phyloP scores from a whole-genome alignment of 2,888 invertebrate genomes.

The Pseudococcus viburni region DNA sequence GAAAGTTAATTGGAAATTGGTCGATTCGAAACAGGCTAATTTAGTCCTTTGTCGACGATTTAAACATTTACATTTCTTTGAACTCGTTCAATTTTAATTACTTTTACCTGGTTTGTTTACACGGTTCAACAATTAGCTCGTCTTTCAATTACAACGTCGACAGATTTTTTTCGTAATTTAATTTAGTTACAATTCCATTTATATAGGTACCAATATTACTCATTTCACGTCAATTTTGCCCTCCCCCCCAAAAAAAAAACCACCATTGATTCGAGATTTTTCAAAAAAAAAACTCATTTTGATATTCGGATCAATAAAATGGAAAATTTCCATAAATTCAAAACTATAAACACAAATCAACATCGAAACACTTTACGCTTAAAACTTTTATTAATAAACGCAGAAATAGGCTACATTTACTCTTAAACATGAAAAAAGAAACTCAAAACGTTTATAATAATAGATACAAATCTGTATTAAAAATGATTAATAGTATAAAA shows the following conservation, averaged over 20 bases:
- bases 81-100: not conserved
- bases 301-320: not conserved
- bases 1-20: not conserved
- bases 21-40: not conserved
- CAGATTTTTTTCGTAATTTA: not conserved
- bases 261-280: too few relatives aligned
- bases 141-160: not conserved
- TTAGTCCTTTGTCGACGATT: not conserved
- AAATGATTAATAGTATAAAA: constrained; percentile 28
- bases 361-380: not conserved
- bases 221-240: too few relatives aligned
- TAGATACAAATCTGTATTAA: constrained; percentile 39
- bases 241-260: too few relatives aligned
- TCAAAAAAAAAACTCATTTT: too few relatives aligned
- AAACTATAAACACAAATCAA: not conserved
- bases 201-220: too few relatives aligned
- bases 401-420: constrained; percentile 45
- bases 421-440: constrained; percentile 18
- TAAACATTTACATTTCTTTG: not conserved
- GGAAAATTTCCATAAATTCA: not conserved
- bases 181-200: not conserved
- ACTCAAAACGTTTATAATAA: constrained; percentile 45
- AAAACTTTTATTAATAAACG: constrained; percentile 56
- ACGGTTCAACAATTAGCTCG: not conserved
- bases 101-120: not conserved